Base-by-base conservation (phyloP, 2,113 vertebrate genomes). In the Orycteropus afer region DNA sequence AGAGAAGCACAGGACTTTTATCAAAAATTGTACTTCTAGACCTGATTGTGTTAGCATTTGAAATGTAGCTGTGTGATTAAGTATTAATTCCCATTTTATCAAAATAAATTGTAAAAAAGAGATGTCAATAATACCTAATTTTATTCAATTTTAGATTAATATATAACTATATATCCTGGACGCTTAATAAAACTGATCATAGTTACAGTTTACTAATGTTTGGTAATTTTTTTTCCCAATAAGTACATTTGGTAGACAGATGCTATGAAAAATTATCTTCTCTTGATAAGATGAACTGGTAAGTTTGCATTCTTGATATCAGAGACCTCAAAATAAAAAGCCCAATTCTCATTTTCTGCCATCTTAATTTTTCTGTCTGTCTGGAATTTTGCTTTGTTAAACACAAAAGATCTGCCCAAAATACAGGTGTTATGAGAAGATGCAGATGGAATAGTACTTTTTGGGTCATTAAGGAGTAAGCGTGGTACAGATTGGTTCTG, bases 41-140 rank as follows among this genome's bases (percentile, higher is more conserved):
- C 23, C 42, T 76, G 9, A 7, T 65, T 84, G 27, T 86, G 13
- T 81, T 55, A 59, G 45, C 73, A 59, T 91, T 92, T 96, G 79
- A 90, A 93, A 90, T 82, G 18, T 42, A 92, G 47, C 29, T 92
- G 22, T 78, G 85, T 81, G 77, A 51, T 84, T 87, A 92, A 82
- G 80, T 85, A 85, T 55, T 83, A 89, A 92, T 17, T 37, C 47
- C 90, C 45, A 86, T 37, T 79, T 86, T 37, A 27, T 92, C 63
- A 88, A 47, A 91, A 57, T 89, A 79, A 91, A 94, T 86, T 83
- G 23, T 80, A 2, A 65, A 57, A 85, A 89, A 86, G 18, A 76
- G 37, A 9, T 80, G 71, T 23, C 78, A 78, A 11, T 74, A 87
- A 61, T 65, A 63, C 40, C 69, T 76, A n/a, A 76, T 86, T 86